Evolutionary conservation across 1,140 invertebrate species (phyloP), one percentile per base, ranked within the genome.

Genomic region (Mycetomoellerius zeteki): DNA sequence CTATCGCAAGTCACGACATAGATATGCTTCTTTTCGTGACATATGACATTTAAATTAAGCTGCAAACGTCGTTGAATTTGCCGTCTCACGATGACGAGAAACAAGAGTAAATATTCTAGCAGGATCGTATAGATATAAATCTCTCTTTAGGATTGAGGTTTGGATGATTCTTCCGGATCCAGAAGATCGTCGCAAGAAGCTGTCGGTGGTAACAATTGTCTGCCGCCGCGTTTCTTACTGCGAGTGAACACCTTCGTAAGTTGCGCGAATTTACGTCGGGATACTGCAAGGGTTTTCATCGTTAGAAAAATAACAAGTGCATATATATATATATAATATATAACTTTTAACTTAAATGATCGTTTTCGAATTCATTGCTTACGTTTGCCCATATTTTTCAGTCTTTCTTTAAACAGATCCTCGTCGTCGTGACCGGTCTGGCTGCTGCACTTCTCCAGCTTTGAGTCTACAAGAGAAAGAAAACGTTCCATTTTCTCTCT

Each of bases 341-440:
- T 78, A 52, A 7, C 65, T 87, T 50, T 72, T n/a, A 77, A 89
- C 90, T 56, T 10, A 21, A 69, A 69, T n/a, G 21, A 64, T 62
- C 24, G 2, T 19, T 37, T 27, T 10, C 2, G 10, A 62, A 54
- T 33, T n/a, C 19, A n/a, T 60, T 80, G 14, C 33, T 85, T 89
- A 97, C 97, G 95, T 97, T 98, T 98, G 30, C 98, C 98, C 98
- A 98, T 98, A 94, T 98, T 98, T 95, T 97, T 97, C 30, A 98
- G 94, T 92, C 97, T 97, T 95, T 98, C 97, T 93, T 97, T 97
- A 90, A 98, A 98, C 21, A 97, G 96, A 60, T 97, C 97, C 94
- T 98, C 98, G 82, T 97, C 96, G 78, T 98, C 97, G 10, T 97
- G 96, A 76, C 95, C 93, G 3, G 85, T 80, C 30, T 90, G 88